phyloP scores from a whole-genome alignment of 2,797 vertebrate genomes.

The Alectoris magna region DNA sequence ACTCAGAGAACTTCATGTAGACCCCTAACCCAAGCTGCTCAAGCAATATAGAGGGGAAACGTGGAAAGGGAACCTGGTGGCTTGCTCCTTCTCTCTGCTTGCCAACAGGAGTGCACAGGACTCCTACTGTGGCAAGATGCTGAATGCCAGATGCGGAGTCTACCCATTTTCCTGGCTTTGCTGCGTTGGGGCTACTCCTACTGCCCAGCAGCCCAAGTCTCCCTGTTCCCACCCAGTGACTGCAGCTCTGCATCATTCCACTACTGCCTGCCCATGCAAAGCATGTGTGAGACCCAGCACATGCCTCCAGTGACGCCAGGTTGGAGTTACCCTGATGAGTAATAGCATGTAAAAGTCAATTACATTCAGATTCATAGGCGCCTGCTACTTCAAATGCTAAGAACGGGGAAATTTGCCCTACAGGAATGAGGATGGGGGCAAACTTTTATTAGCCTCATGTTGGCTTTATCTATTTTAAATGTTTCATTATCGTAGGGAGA shows the following conservation, averaged over 20 bases:
- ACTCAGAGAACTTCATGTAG: not conserved
- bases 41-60: not conserved
- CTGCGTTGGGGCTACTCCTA: not conserved
- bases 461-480: constrained; percentile 77
- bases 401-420: constrained; percentile 66
- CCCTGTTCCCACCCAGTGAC: not conserved
- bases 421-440: constrained; percentile 72
- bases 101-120: not conserved
- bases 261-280: not conserved
- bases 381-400: constrained; percentile 58
- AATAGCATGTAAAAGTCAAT: constrained; percentile 27
- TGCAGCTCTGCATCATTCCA: not conserved
- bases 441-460: constrained; percentile 77
- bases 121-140: not conserved
- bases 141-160: not conserved
- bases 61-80: not conserved
- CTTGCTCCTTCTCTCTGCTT: not conserved
- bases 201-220: not conserved
- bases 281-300: not conserved
- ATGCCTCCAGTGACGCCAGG: not conserved
- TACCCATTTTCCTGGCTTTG: not conserved
- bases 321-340: constrained; percentile 26
- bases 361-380: constrained; percentile 39
- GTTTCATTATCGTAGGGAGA: constrained; percentile 72
- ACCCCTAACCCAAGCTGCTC: not conserved